Evolutionary conservation across 1,140 invertebrate species (phyloP).

Genomic region (Diorhabda sublineata): DNA sequence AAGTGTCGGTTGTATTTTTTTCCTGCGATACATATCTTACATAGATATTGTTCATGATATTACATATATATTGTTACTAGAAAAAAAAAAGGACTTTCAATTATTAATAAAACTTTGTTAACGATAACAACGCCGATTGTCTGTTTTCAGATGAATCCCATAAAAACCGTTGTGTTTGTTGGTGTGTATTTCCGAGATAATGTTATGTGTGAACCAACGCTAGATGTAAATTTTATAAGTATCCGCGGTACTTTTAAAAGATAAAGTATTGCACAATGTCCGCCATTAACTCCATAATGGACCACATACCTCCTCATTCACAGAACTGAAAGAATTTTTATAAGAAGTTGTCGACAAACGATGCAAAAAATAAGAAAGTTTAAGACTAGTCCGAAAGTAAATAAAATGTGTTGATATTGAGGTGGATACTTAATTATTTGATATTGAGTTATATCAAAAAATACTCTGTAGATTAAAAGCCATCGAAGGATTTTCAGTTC

Average conservation of each 20-base stretch:
- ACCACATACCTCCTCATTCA: slow-evolving; percentile 31
- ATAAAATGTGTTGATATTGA: too few relatives aligned
- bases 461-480: too few relatives aligned
- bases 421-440: too few relatives aligned
- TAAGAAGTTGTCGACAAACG: slow-evolving; percentile 25
- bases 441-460: too few relatives aligned
- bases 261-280: slow-evolving; percentile 34
- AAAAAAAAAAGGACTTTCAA: too few relatives aligned
- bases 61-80: too few relatives aligned
- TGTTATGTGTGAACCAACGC: slow-evolving; percentile 30
- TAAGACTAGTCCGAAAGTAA: too few relatives aligned
- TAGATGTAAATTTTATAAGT: slow-evolving; percentile 25
- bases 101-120: too few relatives aligned
- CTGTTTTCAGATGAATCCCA: not conserved
- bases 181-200: slow-evolving; percentile 17
- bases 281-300: slow-evolving; percentile 27
- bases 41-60: too few relatives aligned
- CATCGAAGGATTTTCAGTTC: too few relatives aligned
- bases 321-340: slow-evolving; percentile 29
- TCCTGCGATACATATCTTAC: too few relatives aligned
- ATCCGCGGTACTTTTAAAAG: slow-evolving; percentile 24
- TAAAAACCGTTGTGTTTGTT: not conserved
- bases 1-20: too few relatives aligned
- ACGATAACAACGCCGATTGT: not conserved
- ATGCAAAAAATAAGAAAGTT: not conserved